A percentile compares a stretch with the other conserved stretches of the same genome.
phyloP scores from a whole-genome alignment of 2,888 invertebrate species.

The Diarsia dahlii region DNA sequence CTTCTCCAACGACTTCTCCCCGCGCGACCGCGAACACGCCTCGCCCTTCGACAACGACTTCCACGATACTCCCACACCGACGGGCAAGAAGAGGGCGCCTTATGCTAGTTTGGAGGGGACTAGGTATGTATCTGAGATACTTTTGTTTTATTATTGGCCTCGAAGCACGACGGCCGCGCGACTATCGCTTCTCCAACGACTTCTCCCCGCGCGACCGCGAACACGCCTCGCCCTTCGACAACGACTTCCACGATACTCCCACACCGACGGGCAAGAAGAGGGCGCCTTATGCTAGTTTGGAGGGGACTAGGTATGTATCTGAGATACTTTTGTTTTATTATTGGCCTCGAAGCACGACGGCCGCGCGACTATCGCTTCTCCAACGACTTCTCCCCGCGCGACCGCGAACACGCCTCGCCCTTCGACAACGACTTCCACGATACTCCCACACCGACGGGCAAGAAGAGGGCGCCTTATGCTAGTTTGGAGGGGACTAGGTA shows the following conservation, averaged over 20 bases:
- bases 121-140: slow-evolving; percentile 69
- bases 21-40: slow-evolving; percentile 86
- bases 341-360: slow-evolving; percentile 68
- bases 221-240: slow-evolving; percentile 91
- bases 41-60: slow-evolving; percentile 92
- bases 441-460: slow-evolving; percentile 78
- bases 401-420: slow-evolving; percentile 88
- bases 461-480: slow-evolving; percentile 84
- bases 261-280: slow-evolving; percentile 80
- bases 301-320: slow-evolving; percentile 81
- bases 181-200: slow-evolving; percentile 91
- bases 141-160: no score
- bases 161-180: slow-evolving; percentile 76
- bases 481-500: slow-evolving; percentile 85
- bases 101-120: slow-evolving; percentile 85
- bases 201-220: slow-evolving; percentile 90
- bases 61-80: slow-evolving; percentile 84
- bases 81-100: slow-evolving; percentile 80
- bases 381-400: slow-evolving; percentile 91
- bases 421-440: slow-evolving; percentile 92
- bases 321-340: no score
- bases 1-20: slow-evolving; percentile 92
- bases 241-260: slow-evolving; percentile 90
- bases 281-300: slow-evolving; percentile 82
- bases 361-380: slow-evolving; percentile 89